Base-by-base conservation (phyloP, 1,140 invertebrate genomes). In the Drosophila auraria region DNA sequence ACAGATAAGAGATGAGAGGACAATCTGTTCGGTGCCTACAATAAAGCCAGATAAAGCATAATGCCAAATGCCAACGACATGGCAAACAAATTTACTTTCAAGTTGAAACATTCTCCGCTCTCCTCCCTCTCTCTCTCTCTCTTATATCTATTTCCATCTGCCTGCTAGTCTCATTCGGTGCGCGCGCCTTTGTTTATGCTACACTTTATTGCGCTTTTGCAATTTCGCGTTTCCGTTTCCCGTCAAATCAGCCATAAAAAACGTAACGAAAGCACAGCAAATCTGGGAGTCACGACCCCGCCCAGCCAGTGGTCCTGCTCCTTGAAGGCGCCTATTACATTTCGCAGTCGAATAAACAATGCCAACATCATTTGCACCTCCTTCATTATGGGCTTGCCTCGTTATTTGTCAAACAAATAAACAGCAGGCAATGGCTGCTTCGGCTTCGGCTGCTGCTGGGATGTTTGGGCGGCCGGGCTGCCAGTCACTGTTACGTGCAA, bases 381-480 rank as follows among this genome's bases (percentile, higher is more conserved):
- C 86, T 90, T 90, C 86, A 89, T 90, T 90, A 89, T 89, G 86
- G 78, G 77, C 76, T 80, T 87, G 74, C 64, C 84, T 87, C 79
- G 82, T 89, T 89, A 89, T 90, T 89, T 89, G 86, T 87, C 84
- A 87, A 87, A 87, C 84, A 87, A 87, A 87, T 89, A 87, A 87
- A 87, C 78, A 87, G 66, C 80, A 79, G 80, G 78, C 74, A 68
- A 50, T 66, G 64, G 36, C 44, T 40, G 27, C 27, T 30, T 5
- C 27, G 5, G 33, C 9, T 36, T 2, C 33, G 2, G 33, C 33
- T 36, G 33, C 30, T 33, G 64, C 27, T 17, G 25, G 69, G 44
- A 56, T 69, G 44, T 53, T 68, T 40, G 49, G 71, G 71, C n/a
- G 27, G 20, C 50, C 23, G 20, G 17, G 20, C 1, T 44, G 71